These are phyloP conservation scores for Sesia bembeciformis DNA, from an alignment of 2,888 invertebrate species.

Conservation along the genomic window DNA sequence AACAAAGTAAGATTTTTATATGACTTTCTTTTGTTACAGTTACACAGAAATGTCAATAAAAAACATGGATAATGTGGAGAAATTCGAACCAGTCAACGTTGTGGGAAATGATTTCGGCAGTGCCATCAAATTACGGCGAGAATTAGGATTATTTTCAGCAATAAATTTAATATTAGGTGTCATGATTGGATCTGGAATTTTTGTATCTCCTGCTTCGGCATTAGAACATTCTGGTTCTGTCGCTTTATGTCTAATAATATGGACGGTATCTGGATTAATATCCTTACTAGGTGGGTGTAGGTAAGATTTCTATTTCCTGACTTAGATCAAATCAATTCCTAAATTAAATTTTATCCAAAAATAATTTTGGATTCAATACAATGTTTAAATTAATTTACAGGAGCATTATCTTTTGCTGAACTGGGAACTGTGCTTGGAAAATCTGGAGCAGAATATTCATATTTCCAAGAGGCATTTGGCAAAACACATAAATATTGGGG, in stretches of 20 bases:
- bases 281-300: slow-evolving; percentile 82
- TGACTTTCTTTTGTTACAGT: background rate
- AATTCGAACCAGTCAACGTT: slow-evolving; percentile 24
- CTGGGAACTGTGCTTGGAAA: slow-evolving; percentile 84
- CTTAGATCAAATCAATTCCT: background rate
- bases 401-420: slow-evolving; percentile 87
- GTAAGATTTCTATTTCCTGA: slow-evolving; percentile 34
- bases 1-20: too few relatives aligned
- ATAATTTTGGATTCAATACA: background rate
- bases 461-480: slow-evolving; percentile 82
- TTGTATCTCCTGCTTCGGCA: slow-evolving; percentile 87
- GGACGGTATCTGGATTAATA: slow-evolving; percentile 85
- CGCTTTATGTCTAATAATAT: slow-evolving; percentile 84
- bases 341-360: background rate
- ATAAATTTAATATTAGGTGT: slow-evolving; percentile 88
- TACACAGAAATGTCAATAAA: background rate
- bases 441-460: slow-evolving; percentile 88
- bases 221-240: slow-evolving; percentile 85
- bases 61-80: slow-evolving; percentile 14
- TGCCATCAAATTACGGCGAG: slow-evolving; percentile 79
- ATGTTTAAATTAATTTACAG: slow-evolving; percentile 45
- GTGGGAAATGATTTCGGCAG: slow-evolving; percentile 28
- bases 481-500: slow-evolving; percentile 81
- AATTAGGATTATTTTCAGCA: slow-evolving; percentile 86
- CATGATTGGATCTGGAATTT: slow-evolving; percentile 94